Evolutionary conservation across 2,888 invertebrate species (phyloP), one percentile per base, ranked within the genome.

Genomic region (Aphidius colemani): DNA sequence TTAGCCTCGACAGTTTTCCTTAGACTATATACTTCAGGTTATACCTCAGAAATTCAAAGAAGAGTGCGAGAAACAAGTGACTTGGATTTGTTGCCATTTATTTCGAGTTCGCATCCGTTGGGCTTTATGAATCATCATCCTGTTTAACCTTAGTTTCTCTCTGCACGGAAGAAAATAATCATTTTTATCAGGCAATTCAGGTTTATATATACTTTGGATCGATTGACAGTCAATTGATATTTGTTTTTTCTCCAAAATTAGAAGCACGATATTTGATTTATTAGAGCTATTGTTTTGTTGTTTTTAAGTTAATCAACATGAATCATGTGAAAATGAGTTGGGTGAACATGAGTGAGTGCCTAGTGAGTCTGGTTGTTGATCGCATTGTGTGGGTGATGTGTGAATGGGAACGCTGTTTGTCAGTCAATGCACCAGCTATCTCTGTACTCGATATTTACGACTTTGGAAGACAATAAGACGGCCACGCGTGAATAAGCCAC

Each of bases 81-180:
- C 10, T 76, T 76, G 49, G 30, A 59, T 5, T 76, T 77, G 77
- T 77, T 75, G 76, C 78, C 74, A 77, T 78, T 78, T 78, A 75
- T 78, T 78, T 73, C 69, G 73, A 30, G 5, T 30, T 30, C 30
- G 13, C 13, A 30, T 30, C 5, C 5, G 30, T 30, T 30, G 30
- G 5, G 5, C 30, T 30, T 30, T 30, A 30, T 30, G 30, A 30
- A 30, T 30, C 5, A 30, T 3, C 5, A 30, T 30, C 2, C 5
- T 5, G 5, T 30, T 30, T 30, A 5, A 30, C 30, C 30, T 30
- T 30, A 30, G 30, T 30, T 30, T 30, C 30, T 30, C 0, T 30
- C 5, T 30, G 0, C 3, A 30, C 30, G 3, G 5, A 30, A 5
- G 5, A 30, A 30, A 18, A 18, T 18, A 18, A 30, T 30, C 30